Conservation (phyloP, 2,797 vertebrate genomes). For the Lepus oiostolus region DNA sequence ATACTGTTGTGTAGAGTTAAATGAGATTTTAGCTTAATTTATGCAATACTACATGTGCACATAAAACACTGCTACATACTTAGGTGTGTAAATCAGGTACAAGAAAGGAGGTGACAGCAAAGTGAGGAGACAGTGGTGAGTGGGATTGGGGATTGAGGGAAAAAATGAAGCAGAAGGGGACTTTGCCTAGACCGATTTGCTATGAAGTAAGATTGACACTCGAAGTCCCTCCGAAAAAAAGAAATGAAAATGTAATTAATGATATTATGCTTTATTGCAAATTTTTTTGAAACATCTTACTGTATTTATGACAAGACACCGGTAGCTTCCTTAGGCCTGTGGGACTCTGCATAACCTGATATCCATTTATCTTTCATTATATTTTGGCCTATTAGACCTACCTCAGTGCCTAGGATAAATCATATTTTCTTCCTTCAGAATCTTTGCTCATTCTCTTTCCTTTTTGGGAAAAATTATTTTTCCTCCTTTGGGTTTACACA, state of each 20-base stretch:
- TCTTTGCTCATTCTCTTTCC: background rate
- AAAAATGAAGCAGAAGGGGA: background rate
- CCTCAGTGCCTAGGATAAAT: background rate
- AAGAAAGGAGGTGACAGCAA: background rate
- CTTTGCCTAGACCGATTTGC: background rate
- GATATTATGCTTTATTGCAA: background rate
- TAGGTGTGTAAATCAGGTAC: background rate
- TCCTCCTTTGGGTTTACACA: background rate
- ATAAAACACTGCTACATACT: background rate
- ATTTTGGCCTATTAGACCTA: background rate
- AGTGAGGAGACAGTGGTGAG: background rate
- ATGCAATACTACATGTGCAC: background rate
- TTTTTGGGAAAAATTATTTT: background rate
- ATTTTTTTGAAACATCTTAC: background rate
- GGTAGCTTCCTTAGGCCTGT: background rate
- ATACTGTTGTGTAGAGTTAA: background rate
- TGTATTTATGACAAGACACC: background rate
- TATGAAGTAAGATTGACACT: background rate
- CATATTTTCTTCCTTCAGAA: background rate
- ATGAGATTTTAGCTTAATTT: conserved; percentile 4
- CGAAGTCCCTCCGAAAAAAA: background rate
- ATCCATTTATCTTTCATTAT: background rate
- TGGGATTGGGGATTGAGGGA: background rate
- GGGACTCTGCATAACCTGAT: background rate
- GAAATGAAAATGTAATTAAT: background rate